Conservation (phyloP, 2,113 vertebrate genomes). For the Danio rerio region GRCz12tu NC_133198.1:4208501-4209000, state of each 20-base stretch:
- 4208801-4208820: slow-evolving; percentile 1
- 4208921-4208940: too few relatives aligned
- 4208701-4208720: slow-evolving; percentile 6
- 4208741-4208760: background rate
- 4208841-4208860: too few relatives aligned
- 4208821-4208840: background rate
- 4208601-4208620: background rate
- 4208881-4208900: too few relatives aligned
- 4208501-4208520: background rate
- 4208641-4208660: background rate
- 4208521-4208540: background rate
- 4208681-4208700: slow-evolving; percentile 4
- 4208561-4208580: slow-evolving; percentile 23
- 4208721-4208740: slow-evolving; percentile 18
- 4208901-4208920: too few relatives aligned
- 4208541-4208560: background rate
- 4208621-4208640: slow-evolving; percentile 26
- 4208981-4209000: too few relatives aligned
- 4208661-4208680: slow-evolving; percentile 12
- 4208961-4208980: too few relatives aligned
- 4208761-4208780: background rate
- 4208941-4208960: too few relatives aligned
- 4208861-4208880: too few relatives aligned
- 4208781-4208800: background rate
- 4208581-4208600: background rate